Evolutionary conservation across 2,888 invertebrate genomes (phyloP).

Genomic region (Bruchidius siliquastri): DNA sequence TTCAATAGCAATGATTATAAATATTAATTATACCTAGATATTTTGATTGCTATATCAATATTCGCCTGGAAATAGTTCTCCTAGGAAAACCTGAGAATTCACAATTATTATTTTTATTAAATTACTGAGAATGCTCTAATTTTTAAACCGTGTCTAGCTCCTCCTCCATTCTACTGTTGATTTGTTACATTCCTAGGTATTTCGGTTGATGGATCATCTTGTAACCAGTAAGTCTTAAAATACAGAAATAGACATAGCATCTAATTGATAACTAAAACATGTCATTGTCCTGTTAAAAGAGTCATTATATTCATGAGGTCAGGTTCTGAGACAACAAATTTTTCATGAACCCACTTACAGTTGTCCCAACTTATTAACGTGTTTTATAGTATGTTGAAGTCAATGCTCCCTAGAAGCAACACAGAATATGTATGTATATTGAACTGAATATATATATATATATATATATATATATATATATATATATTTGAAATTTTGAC

Average conservation of each 20-base stretch:
- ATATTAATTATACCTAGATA: too few relatives aligned
- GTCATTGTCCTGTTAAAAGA: not conserved
- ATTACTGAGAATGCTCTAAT: too few relatives aligned
- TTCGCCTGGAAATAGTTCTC: too few relatives aligned
- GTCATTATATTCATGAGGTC: not conserved
- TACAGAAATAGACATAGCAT: not conserved
- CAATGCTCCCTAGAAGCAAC: not conserved
- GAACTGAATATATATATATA: not conserved
- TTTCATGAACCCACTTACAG: not conserved
- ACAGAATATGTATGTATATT: not conserved
- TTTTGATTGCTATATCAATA: too few relatives aligned
- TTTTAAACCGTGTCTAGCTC: too few relatives aligned
- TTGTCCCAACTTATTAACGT: not conserved
- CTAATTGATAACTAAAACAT: not conserved
- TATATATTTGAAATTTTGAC: too few relatives aligned
- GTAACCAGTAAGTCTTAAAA: not conserved
- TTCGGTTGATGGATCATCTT: not conserved
- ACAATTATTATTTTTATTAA: too few relatives aligned
- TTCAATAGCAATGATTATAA: too few relatives aligned
- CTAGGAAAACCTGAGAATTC: too few relatives aligned
- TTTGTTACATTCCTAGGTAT: too few relatives aligned
- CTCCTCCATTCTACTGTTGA: too few relatives aligned
- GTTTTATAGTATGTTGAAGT: not conserved
- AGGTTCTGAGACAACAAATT: not conserved
- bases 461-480: too few relatives aligned